A percentile compares a stretch with the other conserved stretches of the same genome.
phyloP scores from a whole-genome alignment of 2,113 vertebrate species.

The Bungarus multicinctus region DNA sequence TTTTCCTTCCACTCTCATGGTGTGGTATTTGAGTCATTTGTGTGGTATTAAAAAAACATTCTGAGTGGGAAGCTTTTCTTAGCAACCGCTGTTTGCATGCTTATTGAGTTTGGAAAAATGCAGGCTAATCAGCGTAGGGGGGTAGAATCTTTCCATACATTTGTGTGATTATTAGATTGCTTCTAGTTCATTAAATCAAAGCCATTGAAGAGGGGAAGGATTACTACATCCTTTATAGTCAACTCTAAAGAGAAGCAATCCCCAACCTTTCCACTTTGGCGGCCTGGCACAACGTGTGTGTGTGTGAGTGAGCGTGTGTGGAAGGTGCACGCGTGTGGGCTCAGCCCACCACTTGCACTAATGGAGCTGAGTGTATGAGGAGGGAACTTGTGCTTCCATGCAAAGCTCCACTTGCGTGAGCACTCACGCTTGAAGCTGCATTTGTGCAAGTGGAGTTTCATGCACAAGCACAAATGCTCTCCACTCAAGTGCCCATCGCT shows the following conservation, averaged over 20 bases:
- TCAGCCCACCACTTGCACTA: not conserved
- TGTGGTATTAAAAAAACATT: not conserved
- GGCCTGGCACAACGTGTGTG: not conserved
- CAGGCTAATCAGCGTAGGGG: not conserved
- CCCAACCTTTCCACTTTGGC: not conserved
- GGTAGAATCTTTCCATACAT: not conserved
- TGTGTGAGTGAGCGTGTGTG: not conserved
- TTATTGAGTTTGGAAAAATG: not conserved
- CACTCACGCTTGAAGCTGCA: not conserved
- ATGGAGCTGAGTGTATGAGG: not conserved
- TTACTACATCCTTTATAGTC: no score
- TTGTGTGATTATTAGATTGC: not conserved
- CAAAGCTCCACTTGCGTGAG: not conserved
- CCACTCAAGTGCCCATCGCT: not conserved
- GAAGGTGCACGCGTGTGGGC: fast-evolving
- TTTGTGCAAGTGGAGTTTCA: no score
- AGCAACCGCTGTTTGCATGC: not conserved
- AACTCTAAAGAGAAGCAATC: not conserved
- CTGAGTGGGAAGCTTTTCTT: not conserved
- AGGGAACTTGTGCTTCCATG: not conserved
- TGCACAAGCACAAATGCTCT: no score
- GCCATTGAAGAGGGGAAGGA: not conserved
- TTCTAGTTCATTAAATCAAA: not conserved
- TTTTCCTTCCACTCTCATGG: not conserved
- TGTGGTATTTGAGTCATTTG: not conserved